Conservation (phyloP, 2,113 vertebrate genomes). For the Cololabis saira region DNA sequence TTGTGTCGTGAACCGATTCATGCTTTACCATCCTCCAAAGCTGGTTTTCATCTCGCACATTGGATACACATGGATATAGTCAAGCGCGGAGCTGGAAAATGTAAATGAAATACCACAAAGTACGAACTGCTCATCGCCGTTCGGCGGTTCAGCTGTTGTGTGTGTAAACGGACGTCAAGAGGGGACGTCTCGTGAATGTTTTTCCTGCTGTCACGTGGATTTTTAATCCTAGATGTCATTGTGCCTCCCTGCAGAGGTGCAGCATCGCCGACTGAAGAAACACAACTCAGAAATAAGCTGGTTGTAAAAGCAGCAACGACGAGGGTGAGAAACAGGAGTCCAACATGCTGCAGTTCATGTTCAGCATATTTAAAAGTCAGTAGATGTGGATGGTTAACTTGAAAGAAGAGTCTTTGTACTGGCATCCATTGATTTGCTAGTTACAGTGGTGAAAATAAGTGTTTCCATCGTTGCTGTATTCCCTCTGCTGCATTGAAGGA, state of each 20-base stretch:
- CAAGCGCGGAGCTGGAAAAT: conserved; percentile 19
- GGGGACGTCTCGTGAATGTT: conserved; percentile 27
- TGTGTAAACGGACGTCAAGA: conserved; percentile 7
- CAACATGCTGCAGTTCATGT: too few species aligned
- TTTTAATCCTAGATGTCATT: conserved; percentile 18
- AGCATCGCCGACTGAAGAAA: background rate
- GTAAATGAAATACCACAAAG: conserved; percentile 28
- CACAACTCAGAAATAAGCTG: background rate
- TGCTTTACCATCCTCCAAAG: conserved; percentile 14
- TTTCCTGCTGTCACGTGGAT: conserved; percentile 35
- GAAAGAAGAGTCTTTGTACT: too few species aligned
- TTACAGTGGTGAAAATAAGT: too few species aligned
- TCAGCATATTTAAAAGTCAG: too few species aligned
- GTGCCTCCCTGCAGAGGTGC: conserved; percentile 26
- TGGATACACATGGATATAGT: background rate
- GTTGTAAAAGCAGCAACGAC: background rate
- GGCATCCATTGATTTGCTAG: too few species aligned
- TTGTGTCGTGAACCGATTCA: background rate
- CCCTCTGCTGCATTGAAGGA: background rate
- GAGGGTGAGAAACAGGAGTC: background rate
- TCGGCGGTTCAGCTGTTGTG: conserved; percentile 62
- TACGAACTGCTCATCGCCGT: conserved; percentile 8
- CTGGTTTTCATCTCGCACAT: background rate
- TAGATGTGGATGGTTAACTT: too few species aligned
- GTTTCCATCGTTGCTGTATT: too few species aligned